These are phyloP conservation scores for Halesus radiatus DNA, from an alignment of 1,140 invertebrate genomes.

Conservation along the genomic window DNA sequence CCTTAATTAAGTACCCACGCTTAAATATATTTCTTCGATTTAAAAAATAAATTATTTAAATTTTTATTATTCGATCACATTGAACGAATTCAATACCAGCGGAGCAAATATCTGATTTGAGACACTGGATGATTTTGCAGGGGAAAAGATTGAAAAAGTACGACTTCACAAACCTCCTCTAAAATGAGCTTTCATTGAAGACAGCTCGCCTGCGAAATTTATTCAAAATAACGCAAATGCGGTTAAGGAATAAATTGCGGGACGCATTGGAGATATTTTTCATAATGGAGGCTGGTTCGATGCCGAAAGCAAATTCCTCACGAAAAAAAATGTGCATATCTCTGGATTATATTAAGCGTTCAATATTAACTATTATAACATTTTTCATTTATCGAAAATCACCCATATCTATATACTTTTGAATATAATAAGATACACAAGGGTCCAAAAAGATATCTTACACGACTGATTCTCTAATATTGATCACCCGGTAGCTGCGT, in stretches of 20 bases:
- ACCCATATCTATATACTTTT: too few relatives aligned
- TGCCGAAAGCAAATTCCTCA: constrained; percentile 14
- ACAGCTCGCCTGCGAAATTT: constrained; percentile 25
- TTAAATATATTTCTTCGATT: too few relatives aligned
- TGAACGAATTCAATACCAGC: not conserved
- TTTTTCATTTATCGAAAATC: too few relatives aligned
- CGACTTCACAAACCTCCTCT: constrained; percentile 19
- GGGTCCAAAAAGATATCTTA: too few relatives aligned
- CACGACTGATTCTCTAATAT: too few relatives aligned
- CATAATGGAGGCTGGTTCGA: constrained; percentile 30
- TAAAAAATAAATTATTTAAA: too few relatives aligned
- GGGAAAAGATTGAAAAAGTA: constrained; percentile 12
- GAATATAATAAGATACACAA: too few relatives aligned
- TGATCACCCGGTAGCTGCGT: too few relatives aligned
- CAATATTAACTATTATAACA: too few relatives aligned
- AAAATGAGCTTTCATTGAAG: constrained; percentile 33
- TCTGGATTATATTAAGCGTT: too few relatives aligned
- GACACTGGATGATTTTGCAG: constrained; percentile 8
- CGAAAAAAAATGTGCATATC: not conserved
- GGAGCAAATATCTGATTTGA: constrained; percentile 22
- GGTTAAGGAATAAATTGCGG: constrained; percentile 37
- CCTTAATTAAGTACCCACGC: too few relatives aligned
- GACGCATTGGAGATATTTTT: constrained; percentile 38
- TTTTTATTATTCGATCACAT: too few relatives aligned
- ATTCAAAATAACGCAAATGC: constrained; percentile 40